Percentiles rank a stretch among this genome's conserved stretches.
phyloP scores from a whole-genome alignment of 2,888 invertebrate genomes.

The Bombylius discolor region DNA sequence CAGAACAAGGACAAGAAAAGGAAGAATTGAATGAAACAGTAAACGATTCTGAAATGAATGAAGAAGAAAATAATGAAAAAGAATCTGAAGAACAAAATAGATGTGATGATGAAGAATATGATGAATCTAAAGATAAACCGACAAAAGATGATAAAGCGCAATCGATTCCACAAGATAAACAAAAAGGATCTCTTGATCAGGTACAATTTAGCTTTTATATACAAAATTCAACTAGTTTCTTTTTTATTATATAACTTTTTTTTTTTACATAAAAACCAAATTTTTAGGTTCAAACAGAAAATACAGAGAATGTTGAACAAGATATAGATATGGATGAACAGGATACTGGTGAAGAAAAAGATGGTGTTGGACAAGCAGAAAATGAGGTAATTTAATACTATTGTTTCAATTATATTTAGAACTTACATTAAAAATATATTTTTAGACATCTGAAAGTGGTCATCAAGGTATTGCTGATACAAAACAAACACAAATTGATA shows the following conservation, averaged over 20 bases:
- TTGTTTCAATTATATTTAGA: background rate
- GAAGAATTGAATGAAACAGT: constrained; percentile 34
- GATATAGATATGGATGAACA: constrained; percentile 41
- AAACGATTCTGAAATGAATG: constrained; percentile 23
- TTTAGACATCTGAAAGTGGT: constrained; percentile 41
- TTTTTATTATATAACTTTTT: background rate
- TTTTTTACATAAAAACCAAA: background rate
- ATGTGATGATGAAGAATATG: constrained; percentile 28
- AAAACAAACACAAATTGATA: constrained; percentile 31
- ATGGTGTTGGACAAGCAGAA: constrained; percentile 61
- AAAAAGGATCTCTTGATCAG: constrained; percentile 30
- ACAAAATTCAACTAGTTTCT: background rate
- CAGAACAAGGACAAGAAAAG: constrained; percentile 47
- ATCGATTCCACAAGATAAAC: constrained; percentile 19
- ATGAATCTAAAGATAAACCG: constrained; percentile 31
- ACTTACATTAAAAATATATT: background rate
- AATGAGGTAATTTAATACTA: constrained; percentile 44
- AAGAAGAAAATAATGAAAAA: constrained; percentile 24
- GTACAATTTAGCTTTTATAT: constrained; percentile 12
- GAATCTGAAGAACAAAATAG: constrained; percentile 43
- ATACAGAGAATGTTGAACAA: constrained; percentile 36
- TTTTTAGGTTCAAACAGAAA: constrained; percentile 20
- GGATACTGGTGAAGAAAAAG: constrained; percentile 43
- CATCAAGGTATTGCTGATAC: constrained; percentile 46
- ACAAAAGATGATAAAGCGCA: constrained; percentile 35